Evolutionary conservation across 2,113 vertebrate genomes (phyloP).

Genomic region (Salvelinus namaycush): DNA sequence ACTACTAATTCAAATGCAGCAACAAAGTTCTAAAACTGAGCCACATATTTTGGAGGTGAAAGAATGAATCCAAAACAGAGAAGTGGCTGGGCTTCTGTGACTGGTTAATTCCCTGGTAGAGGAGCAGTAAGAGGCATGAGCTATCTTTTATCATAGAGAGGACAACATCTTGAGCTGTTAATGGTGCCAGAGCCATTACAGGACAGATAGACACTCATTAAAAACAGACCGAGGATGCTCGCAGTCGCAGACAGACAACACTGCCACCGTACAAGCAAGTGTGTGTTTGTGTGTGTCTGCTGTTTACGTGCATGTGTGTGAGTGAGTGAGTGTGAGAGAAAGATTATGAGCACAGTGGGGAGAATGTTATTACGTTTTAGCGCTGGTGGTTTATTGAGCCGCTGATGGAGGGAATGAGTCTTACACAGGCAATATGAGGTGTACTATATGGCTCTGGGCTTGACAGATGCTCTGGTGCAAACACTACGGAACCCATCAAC

Average conservation of each 20-base stretch:
- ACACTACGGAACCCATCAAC: neutral
- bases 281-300: no score
- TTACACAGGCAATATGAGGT: neutral
- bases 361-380: neutral
- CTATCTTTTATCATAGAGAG: neutral
- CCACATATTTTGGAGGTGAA: neutral
- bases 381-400: neutral
- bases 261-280: neutral
- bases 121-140: neutral
- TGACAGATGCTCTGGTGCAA: neutral
- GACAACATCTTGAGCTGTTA: conserved; percentile 1
- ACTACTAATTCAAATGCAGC: no score
- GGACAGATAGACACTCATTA: neutral
- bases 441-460: neutral
- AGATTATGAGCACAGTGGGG: neutral
- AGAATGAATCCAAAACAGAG: neutral
- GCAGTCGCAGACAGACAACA: neutral
- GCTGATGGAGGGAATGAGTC: neutral
- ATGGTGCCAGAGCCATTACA: neutral
- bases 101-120: neutral
- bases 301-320: neutral
- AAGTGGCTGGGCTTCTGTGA: neutral
- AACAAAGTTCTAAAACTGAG: neutral
- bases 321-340: neutral
- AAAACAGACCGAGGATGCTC: neutral